phyloP scores from a whole-genome alignment of 1,140 invertebrate species.

The Subanguina moxae region DNA sequence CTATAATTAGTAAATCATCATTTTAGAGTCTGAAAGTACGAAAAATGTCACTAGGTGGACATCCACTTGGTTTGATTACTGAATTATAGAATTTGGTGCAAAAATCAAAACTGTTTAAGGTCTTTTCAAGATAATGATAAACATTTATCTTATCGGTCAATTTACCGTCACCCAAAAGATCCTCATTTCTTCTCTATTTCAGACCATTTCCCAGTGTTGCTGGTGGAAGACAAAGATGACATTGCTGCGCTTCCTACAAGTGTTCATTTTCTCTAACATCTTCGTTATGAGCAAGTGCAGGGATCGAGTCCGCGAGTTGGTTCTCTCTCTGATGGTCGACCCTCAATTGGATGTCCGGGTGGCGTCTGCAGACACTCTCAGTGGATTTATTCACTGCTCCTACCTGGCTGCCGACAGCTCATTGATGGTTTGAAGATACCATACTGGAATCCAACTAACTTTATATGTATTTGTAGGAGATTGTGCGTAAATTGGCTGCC shows the following conservation, averaged over 20 bases:
- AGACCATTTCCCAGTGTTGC: neutral
- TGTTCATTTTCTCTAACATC: slow-evolving; percentile 78
- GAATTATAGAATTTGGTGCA: too few species aligned
- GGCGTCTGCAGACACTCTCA: slow-evolving; percentile 74
- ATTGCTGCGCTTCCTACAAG: slow-evolving; percentile 73
- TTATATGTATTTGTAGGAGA: slow-evolving; percentile 59
- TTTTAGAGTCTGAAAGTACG: too few species aligned
- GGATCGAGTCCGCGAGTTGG: slow-evolving; percentile 60
- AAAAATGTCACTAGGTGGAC: too few species aligned
- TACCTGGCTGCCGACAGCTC: slow-evolving; percentile 66
- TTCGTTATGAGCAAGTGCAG: slow-evolving; percentile 68
- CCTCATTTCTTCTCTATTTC: neutral
- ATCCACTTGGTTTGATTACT: too few species aligned
- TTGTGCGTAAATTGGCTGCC: slow-evolving; percentile 24
- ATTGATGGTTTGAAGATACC: slow-evolving; percentile 17
- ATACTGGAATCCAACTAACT: neutral
- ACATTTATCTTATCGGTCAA: too few species aligned
- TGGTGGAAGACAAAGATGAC: slow-evolving; percentile 76
- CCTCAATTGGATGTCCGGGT: slow-evolving; percentile 65
- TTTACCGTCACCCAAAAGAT: too few species aligned
- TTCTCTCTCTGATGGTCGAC: slow-evolving; percentile 48
- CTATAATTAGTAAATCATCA: too few species aligned
- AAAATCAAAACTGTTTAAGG: too few species aligned
- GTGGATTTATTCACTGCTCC: slow-evolving; percentile 79
- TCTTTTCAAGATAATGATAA: too few species aligned